Evolutionary conservation across 2,797 vertebrate species (phyloP).

Genomic region (Megaceryle alcyon): DNA sequence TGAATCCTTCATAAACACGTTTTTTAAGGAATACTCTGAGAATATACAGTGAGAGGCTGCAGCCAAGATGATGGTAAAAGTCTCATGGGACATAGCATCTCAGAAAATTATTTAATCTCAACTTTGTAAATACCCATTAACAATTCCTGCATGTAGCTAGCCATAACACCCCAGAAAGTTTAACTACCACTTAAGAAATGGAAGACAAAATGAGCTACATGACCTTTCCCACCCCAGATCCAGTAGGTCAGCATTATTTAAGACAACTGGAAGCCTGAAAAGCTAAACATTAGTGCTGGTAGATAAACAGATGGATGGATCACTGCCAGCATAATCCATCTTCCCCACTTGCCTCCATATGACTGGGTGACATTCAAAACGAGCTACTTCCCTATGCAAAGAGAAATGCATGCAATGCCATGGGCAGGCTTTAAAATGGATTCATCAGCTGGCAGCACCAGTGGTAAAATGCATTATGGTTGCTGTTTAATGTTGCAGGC

Average conservation of each 20-base stretch:
- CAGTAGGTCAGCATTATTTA: conserved; percentile 71
- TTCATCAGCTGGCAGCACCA: conserved; percentile 27
- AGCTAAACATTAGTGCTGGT: conserved; percentile 68
- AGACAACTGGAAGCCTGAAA: conserved; percentile 55
- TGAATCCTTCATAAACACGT: not conserved
- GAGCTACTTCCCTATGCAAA: conserved; percentile 30
- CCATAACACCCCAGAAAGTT: conserved; percentile 38
- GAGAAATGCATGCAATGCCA: not conserved
- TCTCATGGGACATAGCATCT: not conserved
- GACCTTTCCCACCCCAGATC: conserved; percentile 67
- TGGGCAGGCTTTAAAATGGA: conserved; percentile 30
- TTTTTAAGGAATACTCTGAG: not conserved
- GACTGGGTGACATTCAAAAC: conserved; percentile 65
- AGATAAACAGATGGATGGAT: conserved; percentile 68
- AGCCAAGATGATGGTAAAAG: not conserved
- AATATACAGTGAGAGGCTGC: not conserved
- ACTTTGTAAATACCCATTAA: not conserved
- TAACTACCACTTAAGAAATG: conserved; percentile 57
- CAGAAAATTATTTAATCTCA: conserved; percentile 2
- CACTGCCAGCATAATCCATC: conserved; percentile 59
- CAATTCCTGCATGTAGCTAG: not conserved
- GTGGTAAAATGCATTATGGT: conserved; percentile 30
- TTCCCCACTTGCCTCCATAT: conserved; percentile 46
- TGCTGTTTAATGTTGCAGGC: conserved; percentile 11
- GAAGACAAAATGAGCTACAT: conserved; percentile 35